phyloP scores from a whole-genome alignment of 2,113 vertebrate genomes.

The Columba janthina region DNA sequence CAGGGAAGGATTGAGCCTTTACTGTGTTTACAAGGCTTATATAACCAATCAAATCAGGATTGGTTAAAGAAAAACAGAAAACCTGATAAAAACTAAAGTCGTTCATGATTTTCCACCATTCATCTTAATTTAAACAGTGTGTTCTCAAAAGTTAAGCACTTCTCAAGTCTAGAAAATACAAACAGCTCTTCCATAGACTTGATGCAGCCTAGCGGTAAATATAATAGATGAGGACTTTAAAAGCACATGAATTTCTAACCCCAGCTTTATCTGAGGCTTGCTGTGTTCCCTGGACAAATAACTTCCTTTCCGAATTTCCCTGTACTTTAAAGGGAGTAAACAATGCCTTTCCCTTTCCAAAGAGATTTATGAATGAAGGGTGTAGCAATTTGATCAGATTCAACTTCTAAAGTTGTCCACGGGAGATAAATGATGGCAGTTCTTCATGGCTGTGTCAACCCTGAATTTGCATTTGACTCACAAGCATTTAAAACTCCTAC shows the following conservation, averaged over 20 bases:
- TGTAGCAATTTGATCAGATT: not conserved
- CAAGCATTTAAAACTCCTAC: not conserved
- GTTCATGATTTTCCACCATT: not conserved
- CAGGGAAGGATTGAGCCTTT: not conserved
- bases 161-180: not conserved
- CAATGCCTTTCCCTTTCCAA: not conserved
- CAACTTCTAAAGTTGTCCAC: not conserved
- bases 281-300: not conserved
- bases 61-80: not conserved
- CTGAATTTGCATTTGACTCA: not conserved
- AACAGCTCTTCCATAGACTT: not conserved
- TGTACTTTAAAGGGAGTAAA: not conserved
- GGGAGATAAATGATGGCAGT: not conserved
- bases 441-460: not conserved
- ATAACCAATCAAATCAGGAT: not conserved
- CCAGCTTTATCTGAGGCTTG: not conserved
- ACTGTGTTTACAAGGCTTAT: not conserved
- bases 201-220: not conserved
- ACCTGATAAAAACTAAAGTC: not conserved
- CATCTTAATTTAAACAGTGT: not conserved
- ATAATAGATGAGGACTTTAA: not conserved
- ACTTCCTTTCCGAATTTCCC: not conserved
- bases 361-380: conserved; percentile 17
- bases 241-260: not conserved
- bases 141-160: not conserved